These are phyloP conservation scores for Esperia sulphurella DNA, from an alignment of 2,888 invertebrate species.

Conservation along the genomic window DNA sequence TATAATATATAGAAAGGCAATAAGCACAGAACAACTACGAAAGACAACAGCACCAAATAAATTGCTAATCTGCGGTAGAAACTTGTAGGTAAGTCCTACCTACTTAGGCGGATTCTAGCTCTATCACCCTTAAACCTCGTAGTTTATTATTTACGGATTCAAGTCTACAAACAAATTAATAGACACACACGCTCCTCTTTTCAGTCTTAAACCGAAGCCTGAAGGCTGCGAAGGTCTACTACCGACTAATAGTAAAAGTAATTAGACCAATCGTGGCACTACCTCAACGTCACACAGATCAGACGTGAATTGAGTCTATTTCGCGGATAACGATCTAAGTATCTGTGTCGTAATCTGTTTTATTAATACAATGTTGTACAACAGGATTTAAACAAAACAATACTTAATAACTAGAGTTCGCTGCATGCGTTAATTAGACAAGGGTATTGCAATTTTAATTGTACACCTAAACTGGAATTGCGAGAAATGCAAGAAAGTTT, in stretches of 20 bases:
- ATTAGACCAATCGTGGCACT: conserved; percentile 40
- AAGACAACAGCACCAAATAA: too few species aligned
- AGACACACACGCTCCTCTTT: conserved; percentile 6
- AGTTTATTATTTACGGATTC: neutral
- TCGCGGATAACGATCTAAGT: conserved; percentile 35
- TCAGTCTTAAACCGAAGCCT: conserved; percentile 8
- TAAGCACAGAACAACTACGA: too few species aligned
- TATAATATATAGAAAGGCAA: too few species aligned
- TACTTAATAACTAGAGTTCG: too few species aligned
- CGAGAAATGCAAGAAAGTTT: too few species aligned
- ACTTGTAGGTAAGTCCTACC: too few species aligned
- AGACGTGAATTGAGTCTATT: conserved; percentile 23
- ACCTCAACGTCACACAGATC: conserved; percentile 25
- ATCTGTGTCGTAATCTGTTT: conserved; percentile 19
- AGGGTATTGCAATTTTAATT: too few species aligned
- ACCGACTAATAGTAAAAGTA: conserved; percentile 49
- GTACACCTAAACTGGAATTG: too few species aligned
- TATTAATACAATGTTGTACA: conserved; percentile 29
- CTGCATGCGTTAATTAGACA: too few species aligned
- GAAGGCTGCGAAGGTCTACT: conserved; percentile 32
- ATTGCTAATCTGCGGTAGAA: too few species aligned
- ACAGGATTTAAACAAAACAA: conserved; percentile 29
- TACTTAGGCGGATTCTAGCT: too few species aligned
- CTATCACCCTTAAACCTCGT: too few species aligned
- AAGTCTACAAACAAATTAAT: neutral